A percentile compares a stretch with the other conserved stretches of the same genome.
Evolutionary conservation across 2,113 vertebrate species (phyloP).

Genomic region (Bungarus multicinctus): DNA sequence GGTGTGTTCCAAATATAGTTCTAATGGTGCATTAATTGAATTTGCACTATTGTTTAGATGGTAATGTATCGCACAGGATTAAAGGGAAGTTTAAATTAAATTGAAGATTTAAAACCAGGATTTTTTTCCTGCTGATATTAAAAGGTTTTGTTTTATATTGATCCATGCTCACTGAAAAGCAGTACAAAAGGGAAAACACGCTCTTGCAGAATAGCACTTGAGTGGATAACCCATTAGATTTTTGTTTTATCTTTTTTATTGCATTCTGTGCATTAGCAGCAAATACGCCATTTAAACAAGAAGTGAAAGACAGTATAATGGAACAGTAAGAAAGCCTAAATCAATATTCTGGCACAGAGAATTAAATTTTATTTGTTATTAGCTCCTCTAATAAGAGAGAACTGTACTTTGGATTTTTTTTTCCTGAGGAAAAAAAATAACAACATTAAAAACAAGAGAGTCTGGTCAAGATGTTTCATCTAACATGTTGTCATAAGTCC

Average conservation of each 20-base stretch:
- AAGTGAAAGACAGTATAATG: not conserved
- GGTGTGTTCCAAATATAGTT: not conserved
- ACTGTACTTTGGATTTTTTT: not conserved
- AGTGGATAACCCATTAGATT: not conserved
- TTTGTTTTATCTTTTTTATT: not conserved
- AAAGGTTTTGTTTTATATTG: not conserved
- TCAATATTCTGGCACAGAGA: not conserved
- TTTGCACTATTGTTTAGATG: not conserved
- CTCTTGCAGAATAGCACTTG: not conserved
- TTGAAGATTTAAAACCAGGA: not conserved
- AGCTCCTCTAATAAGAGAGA: constrained; percentile 7
- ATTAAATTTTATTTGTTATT: constrained; percentile 23
- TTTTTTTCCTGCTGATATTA: not conserved
- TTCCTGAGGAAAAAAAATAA: not conserved
- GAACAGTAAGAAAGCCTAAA: constrained; percentile 10
- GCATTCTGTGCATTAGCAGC: not conserved
- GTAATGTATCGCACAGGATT: not conserved
- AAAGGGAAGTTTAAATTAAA: not conserved
- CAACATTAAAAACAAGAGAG: constrained; percentile 33
- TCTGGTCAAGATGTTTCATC: not conserved
- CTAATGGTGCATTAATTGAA: not conserved
- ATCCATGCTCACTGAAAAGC: not conserved
- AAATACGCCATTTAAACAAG: constrained; percentile 1
- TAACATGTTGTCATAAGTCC: not conserved
- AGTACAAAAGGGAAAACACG: not conserved